phyloP scores from a whole-genome alignment of 2,113 vertebrate species.

The Albula goreensis region DNA sequence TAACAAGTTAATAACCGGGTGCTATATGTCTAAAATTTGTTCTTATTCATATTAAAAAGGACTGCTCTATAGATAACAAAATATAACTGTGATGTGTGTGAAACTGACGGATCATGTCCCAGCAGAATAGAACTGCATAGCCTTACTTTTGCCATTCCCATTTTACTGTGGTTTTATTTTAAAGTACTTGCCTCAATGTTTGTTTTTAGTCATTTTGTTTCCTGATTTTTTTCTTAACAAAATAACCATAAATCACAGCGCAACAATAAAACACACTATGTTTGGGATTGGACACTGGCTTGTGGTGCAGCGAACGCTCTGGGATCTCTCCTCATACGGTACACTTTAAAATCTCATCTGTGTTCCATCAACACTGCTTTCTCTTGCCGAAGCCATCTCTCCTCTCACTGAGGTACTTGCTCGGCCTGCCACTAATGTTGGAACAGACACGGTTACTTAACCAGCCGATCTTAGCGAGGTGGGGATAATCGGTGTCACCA shows the following conservation, averaged over 20 bases:
- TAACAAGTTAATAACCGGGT: neutral
- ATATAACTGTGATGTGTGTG: neutral
- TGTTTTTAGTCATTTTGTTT: neutral
- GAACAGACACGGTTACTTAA: conserved; percentile 39
- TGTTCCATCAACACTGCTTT: conserved; percentile 11
- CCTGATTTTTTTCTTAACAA: neutral
- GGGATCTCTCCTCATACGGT: neutral
- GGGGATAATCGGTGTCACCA: conserved; percentile 27
- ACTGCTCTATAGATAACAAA: neutral
- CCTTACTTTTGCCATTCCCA: neutral
- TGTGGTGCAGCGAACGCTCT: neutral
- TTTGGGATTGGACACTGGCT: neutral
- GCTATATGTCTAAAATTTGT: neutral
- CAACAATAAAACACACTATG: neutral
- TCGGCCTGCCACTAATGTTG: conserved; percentile 23
- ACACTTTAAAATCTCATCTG: neutral
- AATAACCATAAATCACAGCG: neutral
- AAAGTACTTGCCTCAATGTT: neutral
- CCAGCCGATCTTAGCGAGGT: conserved; percentile 31
- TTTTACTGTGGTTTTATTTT: neutral
- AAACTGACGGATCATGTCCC: neutral
- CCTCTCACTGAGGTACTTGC: neutral
- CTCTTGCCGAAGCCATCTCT: neutral
- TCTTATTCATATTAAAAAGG: neutral
- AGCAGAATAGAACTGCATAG: neutral